phyloP scores from a whole-genome alignment of 2,113 vertebrate genomes.

The Corythaeola cristata region DNA sequence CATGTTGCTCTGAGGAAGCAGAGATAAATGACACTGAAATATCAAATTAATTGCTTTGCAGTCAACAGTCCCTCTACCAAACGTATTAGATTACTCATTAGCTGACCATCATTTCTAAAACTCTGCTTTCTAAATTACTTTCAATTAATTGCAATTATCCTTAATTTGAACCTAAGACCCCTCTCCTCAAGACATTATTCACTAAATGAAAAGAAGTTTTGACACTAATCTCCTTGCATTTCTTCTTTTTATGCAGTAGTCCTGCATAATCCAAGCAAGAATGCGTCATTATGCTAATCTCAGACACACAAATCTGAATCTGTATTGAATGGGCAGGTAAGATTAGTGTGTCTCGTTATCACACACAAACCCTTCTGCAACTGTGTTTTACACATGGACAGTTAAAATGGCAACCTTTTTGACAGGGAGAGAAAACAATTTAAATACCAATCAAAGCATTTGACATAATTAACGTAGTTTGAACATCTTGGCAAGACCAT shows the following conservation, averaged over 20 bases:
- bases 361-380: background rate
- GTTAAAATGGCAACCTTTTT: background rate
- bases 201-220: conserved; percentile 35
- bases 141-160: conserved; percentile 48
- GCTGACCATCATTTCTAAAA: conserved; percentile 9
- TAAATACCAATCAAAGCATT: conserved; percentile 41
- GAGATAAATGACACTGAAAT: conserved; percentile 30
- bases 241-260: background rate
- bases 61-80: background rate
- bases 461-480: conserved; percentile 28
- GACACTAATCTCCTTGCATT: conserved; percentile 8
- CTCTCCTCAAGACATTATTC: conserved; percentile 1
- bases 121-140: conserved; percentile 29
- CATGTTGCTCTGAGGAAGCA: background rate
- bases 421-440: conserved; percentile 26
- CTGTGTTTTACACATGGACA: background rate
- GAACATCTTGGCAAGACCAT: conserved; percentile 27
- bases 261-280: conserved; percentile 21
- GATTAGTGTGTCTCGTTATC: background rate
- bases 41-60: conserved; percentile 24
- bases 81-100: background rate
- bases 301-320: conserved; percentile 38
- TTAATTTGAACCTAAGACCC: conserved; percentile 8
- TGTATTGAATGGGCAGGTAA: conserved; percentile 15
- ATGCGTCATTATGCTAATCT: background rate